Conservation (phyloP, 2,888 invertebrate species). For the Drosophila nr. fundita region DNA sequence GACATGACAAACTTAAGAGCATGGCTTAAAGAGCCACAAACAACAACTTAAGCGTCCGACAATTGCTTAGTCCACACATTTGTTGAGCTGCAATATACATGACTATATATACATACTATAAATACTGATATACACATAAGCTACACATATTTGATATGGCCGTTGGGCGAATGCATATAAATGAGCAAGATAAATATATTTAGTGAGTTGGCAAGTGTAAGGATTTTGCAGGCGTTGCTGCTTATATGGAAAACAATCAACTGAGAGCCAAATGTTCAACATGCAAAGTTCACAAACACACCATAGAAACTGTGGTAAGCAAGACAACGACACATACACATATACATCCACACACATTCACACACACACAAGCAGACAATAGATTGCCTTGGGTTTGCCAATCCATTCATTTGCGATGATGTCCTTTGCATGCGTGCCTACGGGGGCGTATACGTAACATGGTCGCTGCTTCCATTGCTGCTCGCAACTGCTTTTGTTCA, state of each 20-base stretch:
- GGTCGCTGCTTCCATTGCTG: constrained; percentile 37
- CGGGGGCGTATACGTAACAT: constrained; percentile 70
- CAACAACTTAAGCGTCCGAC: constrained; percentile 23
- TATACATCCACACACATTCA: constrained; percentile 4
- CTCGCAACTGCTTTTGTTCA: constrained; percentile 69
- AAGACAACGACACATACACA: constrained; percentile 22
- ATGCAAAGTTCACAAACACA: constrained; percentile 43
- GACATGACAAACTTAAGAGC: constrained; percentile 49
- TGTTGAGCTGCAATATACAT: constrained; percentile 52
- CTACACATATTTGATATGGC: constrained; percentile 31
- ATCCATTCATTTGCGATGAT: constrained; percentile 56
- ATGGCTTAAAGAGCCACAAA: constrained; percentile 38
- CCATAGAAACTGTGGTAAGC: constrained; percentile 27
- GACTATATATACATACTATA: constrained; percentile 36
- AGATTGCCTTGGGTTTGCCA: constrained; percentile 67
- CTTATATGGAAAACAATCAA: constrained; percentile 70
- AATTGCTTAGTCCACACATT: constrained; percentile 53
- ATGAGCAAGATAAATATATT: constrained; percentile 57
- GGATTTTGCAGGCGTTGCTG: constrained; percentile 41
- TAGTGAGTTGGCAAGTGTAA: constrained; percentile 13
- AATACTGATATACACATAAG: constrained; percentile 12
- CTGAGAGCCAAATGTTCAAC: constrained; percentile 57
- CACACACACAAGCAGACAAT: constrained; percentile 53
- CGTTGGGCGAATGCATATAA: constrained; percentile 69
- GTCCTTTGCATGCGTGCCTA: constrained; percentile 68